Conservation (phyloP, 1,140 invertebrate species). For the Dendroctonus ponderosae region DNA sequence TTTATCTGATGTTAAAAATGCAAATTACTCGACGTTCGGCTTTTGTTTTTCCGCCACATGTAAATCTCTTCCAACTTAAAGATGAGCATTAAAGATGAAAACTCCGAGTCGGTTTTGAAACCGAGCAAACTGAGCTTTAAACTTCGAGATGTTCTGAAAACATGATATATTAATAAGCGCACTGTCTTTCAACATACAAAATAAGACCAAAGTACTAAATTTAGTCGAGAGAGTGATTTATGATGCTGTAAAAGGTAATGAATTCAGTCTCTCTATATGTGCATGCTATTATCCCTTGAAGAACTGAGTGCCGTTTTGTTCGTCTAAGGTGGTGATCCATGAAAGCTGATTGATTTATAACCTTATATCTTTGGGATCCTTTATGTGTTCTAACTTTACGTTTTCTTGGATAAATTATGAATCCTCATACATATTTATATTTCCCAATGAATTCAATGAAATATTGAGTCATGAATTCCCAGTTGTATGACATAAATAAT, state of each 20-base stretch:
- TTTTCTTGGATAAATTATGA: neutral
- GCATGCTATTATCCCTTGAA: constrained; percentile 19
- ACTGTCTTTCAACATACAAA: neutral
- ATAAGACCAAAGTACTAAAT: constrained; percentile 6
- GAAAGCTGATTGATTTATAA: constrained; percentile 21
- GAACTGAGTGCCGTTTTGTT: constrained; percentile 17
- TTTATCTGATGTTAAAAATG: too few species aligned
- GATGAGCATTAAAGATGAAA: neutral
- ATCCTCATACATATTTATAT: neutral
- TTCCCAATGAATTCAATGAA: too few species aligned
- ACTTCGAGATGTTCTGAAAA: too few species aligned
- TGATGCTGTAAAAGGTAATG: constrained; percentile 21
- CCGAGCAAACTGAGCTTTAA: neutral
- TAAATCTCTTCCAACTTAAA: too few species aligned
- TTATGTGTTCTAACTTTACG: constrained; percentile 6
- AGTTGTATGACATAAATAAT: too few species aligned
- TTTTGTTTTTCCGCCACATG: too few species aligned
- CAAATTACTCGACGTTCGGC: too few species aligned
- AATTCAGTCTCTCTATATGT: constrained; percentile 23
- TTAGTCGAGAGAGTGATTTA: constrained; percentile 18
- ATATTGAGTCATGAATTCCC: too few species aligned
- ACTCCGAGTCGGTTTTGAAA: neutral
- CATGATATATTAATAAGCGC: neutral
- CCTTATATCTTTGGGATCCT: constrained; percentile 8
- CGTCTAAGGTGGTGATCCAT: constrained; percentile 17